These are phyloP conservation scores for Hirtodrosophila duncani DNA, from an alignment of 2,888 invertebrate species.

Conservation along the genomic window DNA sequence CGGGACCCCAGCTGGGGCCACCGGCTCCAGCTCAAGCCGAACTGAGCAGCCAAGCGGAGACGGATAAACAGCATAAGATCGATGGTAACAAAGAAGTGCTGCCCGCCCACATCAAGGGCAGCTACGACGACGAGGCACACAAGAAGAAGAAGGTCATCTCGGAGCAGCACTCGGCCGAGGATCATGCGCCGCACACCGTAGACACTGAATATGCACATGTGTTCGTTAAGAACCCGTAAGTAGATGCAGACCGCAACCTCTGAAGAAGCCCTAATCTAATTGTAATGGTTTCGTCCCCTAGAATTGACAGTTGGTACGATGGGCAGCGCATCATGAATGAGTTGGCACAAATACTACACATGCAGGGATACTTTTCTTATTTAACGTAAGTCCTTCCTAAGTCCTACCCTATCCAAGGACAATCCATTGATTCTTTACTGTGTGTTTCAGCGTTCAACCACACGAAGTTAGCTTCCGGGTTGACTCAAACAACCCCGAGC, in stretches of 20 bases:
- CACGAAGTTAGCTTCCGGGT: constrained; percentile 83
- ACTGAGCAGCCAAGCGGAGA: constrained; percentile 46
- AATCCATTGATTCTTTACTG: not conserved
- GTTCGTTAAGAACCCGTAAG: constrained; percentile 85
- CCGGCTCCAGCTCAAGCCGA: constrained; percentile 58
- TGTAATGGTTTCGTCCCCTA: constrained; percentile 49
- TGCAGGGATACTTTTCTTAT: constrained; percentile 78
- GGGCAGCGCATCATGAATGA: constrained; percentile 85
- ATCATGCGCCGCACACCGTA: constrained; percentile 82
- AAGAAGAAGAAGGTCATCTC: constrained; percentile 75
- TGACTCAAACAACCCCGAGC: constrained; percentile 78
- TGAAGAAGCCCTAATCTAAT: not conserved
- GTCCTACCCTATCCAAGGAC: not conserved
- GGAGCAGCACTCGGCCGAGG: constrained; percentile 77
- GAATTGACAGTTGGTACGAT: constrained; percentile 84
- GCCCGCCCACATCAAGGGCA: constrained; percentile 75
- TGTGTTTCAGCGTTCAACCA: constrained; percentile 81
- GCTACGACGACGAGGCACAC: constrained; percentile 66
- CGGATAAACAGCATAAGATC: constrained; percentile 36
- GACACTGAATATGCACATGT: constrained; percentile 90
- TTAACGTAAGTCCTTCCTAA: constrained; percentile 65
- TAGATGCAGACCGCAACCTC: not conserved
- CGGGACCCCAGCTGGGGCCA: constrained; percentile 87
- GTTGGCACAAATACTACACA: constrained; percentile 84
- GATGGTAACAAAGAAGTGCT: constrained; percentile 74